A percentile compares a stretch with the other conserved stretches of the same genome.
Evolutionary conservation across 2,113 vertebrate genomes (phyloP).

Genomic region (Tringa solitaria): DNA sequence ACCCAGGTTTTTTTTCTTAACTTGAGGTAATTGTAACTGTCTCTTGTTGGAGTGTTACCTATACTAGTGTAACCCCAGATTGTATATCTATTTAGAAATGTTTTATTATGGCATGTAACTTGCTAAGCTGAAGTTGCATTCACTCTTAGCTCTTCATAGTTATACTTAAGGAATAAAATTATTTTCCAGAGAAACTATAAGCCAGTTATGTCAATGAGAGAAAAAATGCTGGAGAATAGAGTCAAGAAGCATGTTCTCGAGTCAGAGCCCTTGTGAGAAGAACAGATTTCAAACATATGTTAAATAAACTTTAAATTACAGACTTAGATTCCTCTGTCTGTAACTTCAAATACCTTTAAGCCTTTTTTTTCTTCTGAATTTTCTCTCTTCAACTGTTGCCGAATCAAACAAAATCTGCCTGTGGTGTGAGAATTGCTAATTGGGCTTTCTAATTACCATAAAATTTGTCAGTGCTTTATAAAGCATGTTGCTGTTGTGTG

Average conservation of each 20-base stretch:
- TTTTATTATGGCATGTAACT: not conserved
- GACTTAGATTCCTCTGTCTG: not conserved
- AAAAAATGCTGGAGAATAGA: not conserved
- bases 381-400: not conserved
- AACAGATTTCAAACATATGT: not conserved
- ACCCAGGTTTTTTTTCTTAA: accelerated
- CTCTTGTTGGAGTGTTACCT: not conserved
- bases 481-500: not conserved
- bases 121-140: not conserved
- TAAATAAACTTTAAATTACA: constrained; percentile 4
- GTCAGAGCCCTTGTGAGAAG: not conserved
- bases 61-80: not conserved
- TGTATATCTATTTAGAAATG: not conserved
- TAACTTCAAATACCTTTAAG: not conserved
- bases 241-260: not conserved
- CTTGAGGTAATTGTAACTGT: not conserved
- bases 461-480: not conserved
- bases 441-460: constrained; percentile 1
- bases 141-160: not conserved
- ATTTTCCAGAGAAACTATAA: not conserved
- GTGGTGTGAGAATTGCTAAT: not conserved
- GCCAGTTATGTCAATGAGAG: not conserved
- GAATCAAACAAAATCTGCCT: not conserved
- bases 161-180: not conserved
- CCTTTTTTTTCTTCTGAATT: not conserved